Base-by-base conservation (phyloP, 2,797 vertebrate species). In the Spondyliosoma cantharus region DNA sequence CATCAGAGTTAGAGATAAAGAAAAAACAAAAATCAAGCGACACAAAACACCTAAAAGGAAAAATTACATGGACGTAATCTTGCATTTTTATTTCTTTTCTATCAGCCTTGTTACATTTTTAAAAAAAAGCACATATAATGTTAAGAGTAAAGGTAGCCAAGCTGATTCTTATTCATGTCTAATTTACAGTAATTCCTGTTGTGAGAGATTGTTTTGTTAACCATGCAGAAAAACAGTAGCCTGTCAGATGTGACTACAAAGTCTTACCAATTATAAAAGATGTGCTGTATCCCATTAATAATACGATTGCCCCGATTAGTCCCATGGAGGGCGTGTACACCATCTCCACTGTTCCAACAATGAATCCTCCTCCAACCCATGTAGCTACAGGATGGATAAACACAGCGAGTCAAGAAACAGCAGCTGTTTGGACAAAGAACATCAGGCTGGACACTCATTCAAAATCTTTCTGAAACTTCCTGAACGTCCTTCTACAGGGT, bases 321-420 rank as follows among this genome's bases (percentile, higher is more conserved):
- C 66, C 66, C 53, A 69, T 43, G 12, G 66, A 69, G 37, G 66
- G 66, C 2, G 52, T 57, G 66, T 56, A 69, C n/a, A 69, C 37
- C 52, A 69, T 57, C 37, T 69, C 66, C 19, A 29, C n/a, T 57
- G 42, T 57, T 22, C 52, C 66, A 56, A 46, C 53, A 16, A 57
- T 69, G 66, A 46, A 57, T 22, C 22, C 66, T 57, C 66, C 66
- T 17, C 66, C 53, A 1, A 69, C 22, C 66, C 66, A 69, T 9
- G 66, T 69, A 7, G 66, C 66, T 69, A 7, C 66, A 69, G 49
- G 37, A 67, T 1, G 12, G 13, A 67, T 32, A 17, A 7, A 42
- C 29, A 67, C 29, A 24, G 29, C 1, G 17, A 45, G 42, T 11
- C 1, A n/a, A 4, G 32, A 37, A 19, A 58, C 17, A 20, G 19